phyloP scores from a whole-genome alignment of 2,113 vertebrate species.

The Chaetodon auriga region DNA sequence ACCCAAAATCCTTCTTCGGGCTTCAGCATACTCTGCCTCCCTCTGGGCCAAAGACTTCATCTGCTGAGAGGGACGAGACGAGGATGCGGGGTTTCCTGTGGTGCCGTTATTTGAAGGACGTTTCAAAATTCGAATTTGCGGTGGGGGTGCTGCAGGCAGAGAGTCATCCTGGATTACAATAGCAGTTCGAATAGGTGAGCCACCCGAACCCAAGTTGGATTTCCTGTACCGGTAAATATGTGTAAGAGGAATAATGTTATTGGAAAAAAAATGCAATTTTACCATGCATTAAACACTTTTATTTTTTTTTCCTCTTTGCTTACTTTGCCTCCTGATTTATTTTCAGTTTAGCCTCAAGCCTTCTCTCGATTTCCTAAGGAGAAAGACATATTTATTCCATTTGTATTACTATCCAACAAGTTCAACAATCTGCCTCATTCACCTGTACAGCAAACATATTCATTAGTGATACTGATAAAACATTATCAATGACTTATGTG shows the following conservation, averaged over 20 bases:
- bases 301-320: slow-evolving; percentile 46
- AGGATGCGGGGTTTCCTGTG: slow-evolving; percentile 82
- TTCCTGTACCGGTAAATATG: slow-evolving; percentile 78
- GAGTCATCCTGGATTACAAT: slow-evolving; percentile 96
- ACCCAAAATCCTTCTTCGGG: slow-evolving; percentile 92
- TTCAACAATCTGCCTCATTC: not conserved
- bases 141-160: slow-evolving; percentile 91
- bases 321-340: slow-evolving; percentile 95
- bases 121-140: slow-evolving; percentile 96
- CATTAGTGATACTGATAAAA: not conserved
- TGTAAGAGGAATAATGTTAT: not conserved
- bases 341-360: slow-evolving; percentile 96
- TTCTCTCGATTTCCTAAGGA: slow-evolving; percentile 94
- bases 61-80: slow-evolving; percentile 88
- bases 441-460: not conserved
- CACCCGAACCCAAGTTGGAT: slow-evolving; percentile 75
- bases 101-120: slow-evolving; percentile 92
- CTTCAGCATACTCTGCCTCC: slow-evolving; percentile 96
- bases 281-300: not conserved
- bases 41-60: slow-evolving; percentile 94
- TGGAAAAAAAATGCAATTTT: not conserved
- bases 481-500: too few species aligned
- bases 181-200: slow-evolving; percentile 90
- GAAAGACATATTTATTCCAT: slow-evolving; percentile 21
- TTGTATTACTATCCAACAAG: not conserved